Conservation (phyloP, 2,113 vertebrate genomes). For the Melanocharis versteri region DNA sequence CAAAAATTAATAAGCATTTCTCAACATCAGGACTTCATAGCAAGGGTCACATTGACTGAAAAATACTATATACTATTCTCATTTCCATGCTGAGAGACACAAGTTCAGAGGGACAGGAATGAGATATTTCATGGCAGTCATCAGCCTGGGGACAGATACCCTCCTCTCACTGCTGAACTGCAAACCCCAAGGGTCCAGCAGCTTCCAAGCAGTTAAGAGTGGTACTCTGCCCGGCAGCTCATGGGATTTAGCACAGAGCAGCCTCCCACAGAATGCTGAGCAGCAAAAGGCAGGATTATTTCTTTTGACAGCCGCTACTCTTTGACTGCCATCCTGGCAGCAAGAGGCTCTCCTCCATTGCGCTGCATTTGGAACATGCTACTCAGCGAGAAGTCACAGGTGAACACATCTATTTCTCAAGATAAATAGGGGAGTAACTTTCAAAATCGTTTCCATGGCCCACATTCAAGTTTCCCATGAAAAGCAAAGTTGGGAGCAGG, state of each 20-base stretch:
- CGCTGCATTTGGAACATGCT: rapidly evolving
- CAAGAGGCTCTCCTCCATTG: not conserved
- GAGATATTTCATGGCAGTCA: not conserved
- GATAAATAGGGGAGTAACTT: rapidly evolving
- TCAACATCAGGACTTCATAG: not conserved
- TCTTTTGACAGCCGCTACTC: not conserved
- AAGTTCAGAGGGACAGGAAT: not conserved
- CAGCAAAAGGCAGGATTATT: not conserved
- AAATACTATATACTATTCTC: not conserved
- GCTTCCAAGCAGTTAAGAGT: not conserved
- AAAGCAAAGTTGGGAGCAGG: not conserved
- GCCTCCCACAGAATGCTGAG: not conserved
- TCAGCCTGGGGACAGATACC: not conserved
- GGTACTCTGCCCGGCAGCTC: not conserved
- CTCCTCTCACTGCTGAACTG: not conserved
- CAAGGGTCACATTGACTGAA: not conserved
- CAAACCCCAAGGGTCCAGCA: not conserved
- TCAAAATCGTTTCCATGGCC: not conserved
- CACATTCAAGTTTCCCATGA: not conserved
- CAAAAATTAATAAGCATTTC: not conserved
- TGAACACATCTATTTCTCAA: not conserved
- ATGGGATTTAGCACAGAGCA: not conserved
- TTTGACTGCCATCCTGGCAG: not conserved
- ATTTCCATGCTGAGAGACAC: not conserved
- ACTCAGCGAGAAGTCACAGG: not conserved